Base-by-base conservation (phyloP, 2,888 invertebrate species). In the Leucoma salicis region DNA sequence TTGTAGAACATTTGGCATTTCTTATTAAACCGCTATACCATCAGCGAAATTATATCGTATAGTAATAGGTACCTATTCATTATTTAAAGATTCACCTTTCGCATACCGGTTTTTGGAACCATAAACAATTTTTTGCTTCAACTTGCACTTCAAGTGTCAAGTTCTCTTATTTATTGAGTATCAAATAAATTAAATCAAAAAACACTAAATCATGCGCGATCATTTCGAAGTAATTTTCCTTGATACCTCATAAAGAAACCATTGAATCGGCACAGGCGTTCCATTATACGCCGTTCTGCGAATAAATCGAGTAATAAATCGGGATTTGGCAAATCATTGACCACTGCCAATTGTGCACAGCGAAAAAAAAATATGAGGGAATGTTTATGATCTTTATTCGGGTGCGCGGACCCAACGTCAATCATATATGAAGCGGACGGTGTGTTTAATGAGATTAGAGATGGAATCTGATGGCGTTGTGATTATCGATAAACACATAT, bases 301-400 rank as follows among this genome's bases (percentile, higher is more conserved):
- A 77, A 75, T 47, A 40, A 43, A 51, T 62, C 58, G 60, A 52
- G 57, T 71, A 67, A 78, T 79, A 79, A 78, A 75, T 78, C 61
- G 58, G 49, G 42, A 57, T 63, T 70, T 65, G 68, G 57, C 68
- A 63, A 35, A 54, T 57, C 59, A 35, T 51, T 57, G 56, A 42
- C 41, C 50, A 42, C 21, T 53, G 46, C 40, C 56, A 60, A 68
- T 62, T 60, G 66, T 50, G 57, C 57, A 59, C 57, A 35, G 45
- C 52, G 49, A 62, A 61, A 66, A 64, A 67, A 66, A 73, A 59
- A 72, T 65, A 60, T 74, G 67, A 66, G 59, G 57, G 42, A 59
- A 57, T 51, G 44, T 50, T 53, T 47, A 56, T 50, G 48, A 35
- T 18, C 34, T 57, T 56, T 54, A 63, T 64, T 64, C 60, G 63